Base-by-base conservation (phyloP, 1,140 invertebrate species). In the Drosophila pruinosa region DNA sequence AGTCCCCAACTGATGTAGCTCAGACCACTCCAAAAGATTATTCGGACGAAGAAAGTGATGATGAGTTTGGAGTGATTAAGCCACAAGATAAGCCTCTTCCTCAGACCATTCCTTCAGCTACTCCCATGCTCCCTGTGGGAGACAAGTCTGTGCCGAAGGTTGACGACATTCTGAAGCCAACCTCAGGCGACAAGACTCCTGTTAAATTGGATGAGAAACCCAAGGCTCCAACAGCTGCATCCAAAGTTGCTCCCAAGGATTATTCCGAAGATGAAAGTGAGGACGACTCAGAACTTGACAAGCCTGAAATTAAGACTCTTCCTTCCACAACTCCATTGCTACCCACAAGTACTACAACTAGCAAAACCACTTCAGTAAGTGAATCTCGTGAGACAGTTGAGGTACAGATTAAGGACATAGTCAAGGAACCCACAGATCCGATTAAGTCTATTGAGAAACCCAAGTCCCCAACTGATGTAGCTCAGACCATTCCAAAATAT, bases 241-340 rank as follows among this genome's bases (percentile, higher is more conserved):
- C 19, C 4, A 36, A 45, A 5, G 3, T 12, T 3, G 24, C 6
- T 19, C 17, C 12, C 0, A 72, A 52, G 39, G 45, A 45, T 5
- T 57, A 71, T 57, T 57, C 59, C 6, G 58, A 71, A 6, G 57
- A 54, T 39, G 59, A 71, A 34, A 64, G 61, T 19, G 52, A 57
- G 36, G 53, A 71, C 10, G 68, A 71, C 26, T 22, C 38, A 5
- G 24, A 45, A 5, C 5, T 59, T 31, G 14, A 31, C 4, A 69
- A 38, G 31, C 45, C 64, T 3, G 22, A 43, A 45, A 36, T 24
- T 3, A 69, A 54, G 21, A 3, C 52, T 2, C 21, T 12, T 54
- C 24, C 57, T 7, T 26, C 14, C 2, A 22, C 19, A 19, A 45
- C 21, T n/a, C 21, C 41, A 2, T 22, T 45, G 21, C 8, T 45